Base-by-base conservation (phyloP, 2,888 invertebrate species). In the Galerucella nymphaeae region DNA sequence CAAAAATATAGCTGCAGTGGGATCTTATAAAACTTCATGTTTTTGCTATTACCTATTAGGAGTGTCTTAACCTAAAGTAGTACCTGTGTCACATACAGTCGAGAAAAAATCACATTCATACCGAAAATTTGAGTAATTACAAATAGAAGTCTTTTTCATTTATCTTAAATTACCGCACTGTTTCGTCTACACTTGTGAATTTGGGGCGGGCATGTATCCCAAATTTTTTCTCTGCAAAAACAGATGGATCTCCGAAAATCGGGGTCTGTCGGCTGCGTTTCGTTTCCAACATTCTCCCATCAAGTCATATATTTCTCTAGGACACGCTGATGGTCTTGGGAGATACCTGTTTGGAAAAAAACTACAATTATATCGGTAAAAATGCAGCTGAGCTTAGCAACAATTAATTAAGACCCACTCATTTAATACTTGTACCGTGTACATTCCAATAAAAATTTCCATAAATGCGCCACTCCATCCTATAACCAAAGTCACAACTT, bases 281-380 rank as follows among this genome's bases (percentile, higher is more conserved):
- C 94, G 89, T 81, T 94, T 93, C 96, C 96, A 97, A 87, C 96
- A 97, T 87, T 96, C 96, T 80, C 92, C 92, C 94, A 97, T 95
- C 80, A 96, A 90, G 86, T 95, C 96, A 88, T 94, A 96, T 75
- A 97, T 93, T 86, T 97, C 96, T 77, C 93, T 90, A 55, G 96
- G 94, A 86, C 96, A 96, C 74, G 91, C 90, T 58, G 91, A 88
- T 14, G 95, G 96, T 59, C 92, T 90, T 3, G 91, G 82, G 45
- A 89, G 87, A 76, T 89, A 86, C 72, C 78, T 78, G 55, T 20
- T 13, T 45, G 57, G 41, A 14, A 50, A 14, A 38, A 38, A 57
- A 16, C 48, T 42, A 23, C 55, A 9, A n/a, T 55, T 11, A 18
- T 2, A 30, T 11, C 13, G 11, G 4, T 11, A 8, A 38, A 30